A percentile compares a stretch with the other conserved stretches of the same genome.
phyloP scores from a whole-genome alignment of 2,888 invertebrate species.

The Microplitis deprimator region DNA sequence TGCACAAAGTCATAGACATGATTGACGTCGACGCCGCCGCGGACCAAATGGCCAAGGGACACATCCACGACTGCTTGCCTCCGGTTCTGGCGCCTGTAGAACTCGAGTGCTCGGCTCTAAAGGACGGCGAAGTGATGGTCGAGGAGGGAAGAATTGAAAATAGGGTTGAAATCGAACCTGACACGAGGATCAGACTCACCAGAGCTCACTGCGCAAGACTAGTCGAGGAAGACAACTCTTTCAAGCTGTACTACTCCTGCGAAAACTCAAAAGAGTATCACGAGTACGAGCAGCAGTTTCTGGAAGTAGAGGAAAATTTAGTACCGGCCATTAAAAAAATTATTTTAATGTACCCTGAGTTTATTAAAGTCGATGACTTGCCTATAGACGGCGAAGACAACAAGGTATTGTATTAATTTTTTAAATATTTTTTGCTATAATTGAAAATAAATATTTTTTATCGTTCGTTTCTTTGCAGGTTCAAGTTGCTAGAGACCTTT shows the following conservation, averaged over 20 bases:
- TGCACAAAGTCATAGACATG: constrained; percentile 67
- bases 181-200: constrained; percentile 77
- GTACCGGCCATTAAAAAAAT: constrained; percentile 82
- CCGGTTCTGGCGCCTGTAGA: constrained; percentile 82
- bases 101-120: constrained; percentile 79
- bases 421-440: constrained; percentile 8
- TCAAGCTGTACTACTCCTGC: constrained; percentile 84
- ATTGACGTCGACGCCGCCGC: constrained; percentile 81
- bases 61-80: constrained; percentile 90
- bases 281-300: constrained; percentile 82
- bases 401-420: constrained; percentile 73
- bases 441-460: constrained; percentile 14
- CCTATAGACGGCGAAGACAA: constrained; percentile 78
- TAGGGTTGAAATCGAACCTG: constrained; percentile 78
- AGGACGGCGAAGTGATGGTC: constrained; percentile 80
- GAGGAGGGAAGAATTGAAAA: constrained; percentile 77
- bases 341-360: constrained; percentile 84
- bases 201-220: constrained; percentile 73
- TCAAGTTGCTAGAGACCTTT: constrained; percentile 80
- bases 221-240: constrained; percentile 76
- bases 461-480: constrained; percentile 63
- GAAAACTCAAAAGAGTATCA: constrained; percentile 92
- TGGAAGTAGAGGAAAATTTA: constrained; percentile 81
- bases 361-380: constrained; percentile 80
- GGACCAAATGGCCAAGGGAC: constrained; percentile 88